Evolutionary conservation across 2,888 invertebrate species (phyloP).

Genomic region (Biston betularia): DNA sequence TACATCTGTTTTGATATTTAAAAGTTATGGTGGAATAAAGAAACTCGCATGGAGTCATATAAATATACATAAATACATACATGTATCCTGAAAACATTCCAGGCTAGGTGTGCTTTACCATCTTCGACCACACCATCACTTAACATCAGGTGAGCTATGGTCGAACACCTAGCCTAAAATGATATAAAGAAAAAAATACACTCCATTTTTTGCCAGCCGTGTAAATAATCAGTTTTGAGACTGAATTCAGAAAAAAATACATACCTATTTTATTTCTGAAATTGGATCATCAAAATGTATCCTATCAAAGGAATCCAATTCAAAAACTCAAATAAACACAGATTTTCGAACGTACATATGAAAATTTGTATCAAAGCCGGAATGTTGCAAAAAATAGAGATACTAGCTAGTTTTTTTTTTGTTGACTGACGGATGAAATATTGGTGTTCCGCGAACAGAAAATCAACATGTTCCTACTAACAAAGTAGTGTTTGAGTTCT

Average conservation of each 20-base stretch:
- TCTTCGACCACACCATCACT: no score
- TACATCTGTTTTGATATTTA: no score
- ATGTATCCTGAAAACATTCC: no score
- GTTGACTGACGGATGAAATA: conserved; percentile 49
- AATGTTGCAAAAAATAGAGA: conserved; percentile 29
- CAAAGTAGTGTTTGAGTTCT: conserved; percentile 47
- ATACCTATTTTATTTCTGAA: background rate
- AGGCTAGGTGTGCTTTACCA: no score
- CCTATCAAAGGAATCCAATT: conserved; percentile 8
- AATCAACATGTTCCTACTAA: conserved; percentile 48
- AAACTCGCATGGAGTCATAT: no score
- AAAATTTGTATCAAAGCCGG: conserved; percentile 34
- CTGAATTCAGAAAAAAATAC: background rate
- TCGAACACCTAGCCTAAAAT: no score
- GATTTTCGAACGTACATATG: conserved; percentile 16
- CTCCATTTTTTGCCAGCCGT: no score
- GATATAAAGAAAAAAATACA: no score
- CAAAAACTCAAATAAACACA: conserved; percentile 26
- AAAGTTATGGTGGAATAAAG: no score
- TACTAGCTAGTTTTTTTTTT: conserved; percentile 37
- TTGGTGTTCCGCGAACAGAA: conserved; percentile 47
- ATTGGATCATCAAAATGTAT: background rate
- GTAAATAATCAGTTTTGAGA: no score
- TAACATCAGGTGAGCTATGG: no score
- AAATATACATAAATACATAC: no score